These are phyloP conservation scores for Prunella himalayana DNA, from an alignment of 2,113 vertebrate genomes.

Conservation along the genomic window DNA sequence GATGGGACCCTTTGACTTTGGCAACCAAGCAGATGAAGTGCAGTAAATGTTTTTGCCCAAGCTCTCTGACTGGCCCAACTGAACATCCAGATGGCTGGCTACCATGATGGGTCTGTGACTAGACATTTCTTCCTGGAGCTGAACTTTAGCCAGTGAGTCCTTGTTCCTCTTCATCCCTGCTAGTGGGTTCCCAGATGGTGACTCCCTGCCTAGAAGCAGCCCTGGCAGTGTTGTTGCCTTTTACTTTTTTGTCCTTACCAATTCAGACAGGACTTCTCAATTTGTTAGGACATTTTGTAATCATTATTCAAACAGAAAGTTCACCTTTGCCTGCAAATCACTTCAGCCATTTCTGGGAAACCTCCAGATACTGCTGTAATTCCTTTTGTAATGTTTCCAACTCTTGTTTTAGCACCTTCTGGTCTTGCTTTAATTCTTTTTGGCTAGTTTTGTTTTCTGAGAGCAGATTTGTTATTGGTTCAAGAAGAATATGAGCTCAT, in stretches of 20 bases:
- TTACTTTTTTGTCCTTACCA: background rate
- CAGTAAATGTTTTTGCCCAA: background rate
- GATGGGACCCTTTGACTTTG: background rate
- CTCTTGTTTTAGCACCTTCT: slow-evolving; percentile 10
- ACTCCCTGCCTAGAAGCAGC: background rate
- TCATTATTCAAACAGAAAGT: background rate
- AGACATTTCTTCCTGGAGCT: background rate
- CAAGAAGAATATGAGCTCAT: background rate
- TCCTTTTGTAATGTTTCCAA: slow-evolving; percentile 52
- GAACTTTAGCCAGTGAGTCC: background rate
- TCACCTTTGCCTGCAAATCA: slow-evolving; percentile 18
- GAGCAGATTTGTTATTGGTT: background rate
- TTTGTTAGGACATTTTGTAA: background rate
- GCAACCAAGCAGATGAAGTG: background rate
- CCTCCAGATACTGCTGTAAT: slow-evolving; percentile 29
- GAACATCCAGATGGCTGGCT: background rate
- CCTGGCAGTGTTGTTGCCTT: background rate
- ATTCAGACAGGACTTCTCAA: background rate
- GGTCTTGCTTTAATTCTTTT: slow-evolving; percentile 43
- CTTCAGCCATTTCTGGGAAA: slow-evolving; percentile 19
- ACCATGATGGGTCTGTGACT: background rate
- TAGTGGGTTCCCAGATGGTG: background rate
- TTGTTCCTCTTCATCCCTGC: background rate
- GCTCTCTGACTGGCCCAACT: background rate
- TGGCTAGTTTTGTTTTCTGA: slow-evolving; percentile 18